A percentile compares a stretch with the other conserved stretches of the same genome.
Evolutionary conservation across 1,140 invertebrate species (phyloP).

Genomic region (Planococcus citri): DNA sequence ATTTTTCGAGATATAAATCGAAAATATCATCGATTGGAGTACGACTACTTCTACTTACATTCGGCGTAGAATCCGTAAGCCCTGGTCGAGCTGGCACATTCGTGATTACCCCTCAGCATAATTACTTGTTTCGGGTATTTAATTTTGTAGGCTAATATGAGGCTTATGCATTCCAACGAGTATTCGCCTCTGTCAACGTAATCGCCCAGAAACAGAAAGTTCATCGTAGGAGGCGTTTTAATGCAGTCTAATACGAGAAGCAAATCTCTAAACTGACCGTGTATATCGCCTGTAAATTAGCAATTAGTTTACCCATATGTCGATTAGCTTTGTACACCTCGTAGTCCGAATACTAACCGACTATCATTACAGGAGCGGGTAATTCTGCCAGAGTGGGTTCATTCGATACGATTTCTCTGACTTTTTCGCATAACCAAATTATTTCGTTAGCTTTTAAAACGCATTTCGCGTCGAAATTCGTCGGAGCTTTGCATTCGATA

Average conservation of each 20-base stretch:
- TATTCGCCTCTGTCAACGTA: constrained; percentile 83
- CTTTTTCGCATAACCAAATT: neutral
- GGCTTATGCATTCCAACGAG: constrained; percentile 70
- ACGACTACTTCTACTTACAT: constrained; percentile 42
- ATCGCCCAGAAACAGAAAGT: constrained; percentile 90
- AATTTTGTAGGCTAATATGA: constrained; percentile 84
- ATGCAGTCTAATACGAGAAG: constrained; percentile 90
- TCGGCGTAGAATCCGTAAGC: constrained; percentile 85
- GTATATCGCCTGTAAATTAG: constrained; percentile 76
- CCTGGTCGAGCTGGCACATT: constrained; percentile 73
- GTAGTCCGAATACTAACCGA: neutral
- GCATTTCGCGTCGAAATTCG: neutral
- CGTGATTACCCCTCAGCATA: constrained; percentile 71
- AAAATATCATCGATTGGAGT: neutral
- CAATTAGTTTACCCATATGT: neutral
- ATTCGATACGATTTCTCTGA: neutral
- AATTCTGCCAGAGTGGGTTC: neutral
- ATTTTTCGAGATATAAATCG: neutral
- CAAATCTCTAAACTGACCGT: constrained; percentile 86
- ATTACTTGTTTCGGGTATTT: constrained; percentile 95
- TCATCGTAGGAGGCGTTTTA: constrained; percentile 90
- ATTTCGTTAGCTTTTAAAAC: neutral
- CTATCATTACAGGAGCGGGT: neutral
- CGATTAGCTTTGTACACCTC: no score
- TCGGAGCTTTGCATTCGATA: constrained; percentile 2